phyloP scores from a whole-genome alignment of 2,113 vertebrate genomes.

The Plectropomus leopardus region DNA sequence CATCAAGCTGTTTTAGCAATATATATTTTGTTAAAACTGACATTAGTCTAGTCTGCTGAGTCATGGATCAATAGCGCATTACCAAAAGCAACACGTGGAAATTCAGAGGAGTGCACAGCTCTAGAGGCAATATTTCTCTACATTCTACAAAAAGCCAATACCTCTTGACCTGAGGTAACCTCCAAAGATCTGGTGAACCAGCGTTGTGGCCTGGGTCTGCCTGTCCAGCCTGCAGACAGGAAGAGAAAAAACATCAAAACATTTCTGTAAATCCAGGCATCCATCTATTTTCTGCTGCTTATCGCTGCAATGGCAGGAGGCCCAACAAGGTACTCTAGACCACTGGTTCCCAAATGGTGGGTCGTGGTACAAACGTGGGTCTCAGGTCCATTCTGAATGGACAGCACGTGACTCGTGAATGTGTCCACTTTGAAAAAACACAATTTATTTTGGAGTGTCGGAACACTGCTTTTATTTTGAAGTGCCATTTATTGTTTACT shows the following conservation, averaged over 20 bases:
- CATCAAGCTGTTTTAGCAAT: neutral
- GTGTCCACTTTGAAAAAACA: too few species aligned
- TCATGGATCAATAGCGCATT: neutral
- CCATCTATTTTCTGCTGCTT: neutral
- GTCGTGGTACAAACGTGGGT: too few species aligned
- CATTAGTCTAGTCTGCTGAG: neutral
- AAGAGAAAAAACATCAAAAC: neutral
- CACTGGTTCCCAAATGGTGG: too few species aligned
- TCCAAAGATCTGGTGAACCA: conserved; percentile 97
- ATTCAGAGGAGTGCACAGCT: neutral
- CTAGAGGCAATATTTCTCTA: neutral
- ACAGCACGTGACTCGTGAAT: too few species aligned
- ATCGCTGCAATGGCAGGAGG: neutral
- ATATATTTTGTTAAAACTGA: neutral
- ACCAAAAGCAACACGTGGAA: neutral
- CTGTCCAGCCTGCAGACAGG: conserved; percentile 89
- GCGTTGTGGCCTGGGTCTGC: conserved; percentile 94
- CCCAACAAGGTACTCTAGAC: neutral
- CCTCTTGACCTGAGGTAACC: conserved; percentile 96
- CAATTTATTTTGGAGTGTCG: too few species aligned
- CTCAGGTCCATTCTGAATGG: too few species aligned
- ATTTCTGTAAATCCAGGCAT: neutral
- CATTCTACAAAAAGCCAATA: conserved; percentile 68
- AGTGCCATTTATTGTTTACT: too few species aligned
- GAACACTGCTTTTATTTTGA: too few species aligned